phyloP scores from a whole-genome alignment of 2,797 vertebrate species.

The Chaetodon trifasciatus region DNA sequence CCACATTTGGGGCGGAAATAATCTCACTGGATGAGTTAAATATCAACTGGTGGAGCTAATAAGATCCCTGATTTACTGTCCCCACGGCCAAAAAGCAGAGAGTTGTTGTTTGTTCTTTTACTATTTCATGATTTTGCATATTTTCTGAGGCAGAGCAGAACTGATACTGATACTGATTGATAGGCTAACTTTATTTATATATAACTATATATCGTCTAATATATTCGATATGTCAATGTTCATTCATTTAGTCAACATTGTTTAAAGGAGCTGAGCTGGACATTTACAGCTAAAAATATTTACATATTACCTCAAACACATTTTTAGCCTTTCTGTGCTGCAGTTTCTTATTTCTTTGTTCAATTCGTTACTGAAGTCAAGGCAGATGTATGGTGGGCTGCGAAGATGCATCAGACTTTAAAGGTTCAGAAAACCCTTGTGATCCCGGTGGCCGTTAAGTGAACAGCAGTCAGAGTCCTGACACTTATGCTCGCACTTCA shows the following conservation, averaged over 20 bases:
- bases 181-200: too few species aligned
- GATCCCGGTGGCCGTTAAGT: too few species aligned
- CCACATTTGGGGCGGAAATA: neutral
- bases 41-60: neutral
- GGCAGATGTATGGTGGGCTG: neutral
- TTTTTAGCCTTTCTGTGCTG: neutral
- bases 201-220: too few species aligned
- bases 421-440: too few species aligned
- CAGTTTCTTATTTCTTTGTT: neutral
- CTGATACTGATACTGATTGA: too few species aligned
- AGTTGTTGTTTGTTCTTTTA: too few species aligned
- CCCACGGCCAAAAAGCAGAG: neutral
- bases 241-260: neutral
- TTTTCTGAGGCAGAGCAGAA: too few species aligned
- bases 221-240: neutral
- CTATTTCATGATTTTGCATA: neutral
- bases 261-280: neutral
- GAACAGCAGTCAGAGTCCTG: too few species aligned
- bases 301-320: neutral
- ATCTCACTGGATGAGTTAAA: constrained; percentile 12
- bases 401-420: neutral
- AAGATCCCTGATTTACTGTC: neutral
- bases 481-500: too few species aligned
- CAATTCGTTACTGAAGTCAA: neutral
- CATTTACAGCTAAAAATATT: neutral